phyloP scores from a whole-genome alignment of 2,888 invertebrate species.

The Catotricha subobsoleta region DNA sequence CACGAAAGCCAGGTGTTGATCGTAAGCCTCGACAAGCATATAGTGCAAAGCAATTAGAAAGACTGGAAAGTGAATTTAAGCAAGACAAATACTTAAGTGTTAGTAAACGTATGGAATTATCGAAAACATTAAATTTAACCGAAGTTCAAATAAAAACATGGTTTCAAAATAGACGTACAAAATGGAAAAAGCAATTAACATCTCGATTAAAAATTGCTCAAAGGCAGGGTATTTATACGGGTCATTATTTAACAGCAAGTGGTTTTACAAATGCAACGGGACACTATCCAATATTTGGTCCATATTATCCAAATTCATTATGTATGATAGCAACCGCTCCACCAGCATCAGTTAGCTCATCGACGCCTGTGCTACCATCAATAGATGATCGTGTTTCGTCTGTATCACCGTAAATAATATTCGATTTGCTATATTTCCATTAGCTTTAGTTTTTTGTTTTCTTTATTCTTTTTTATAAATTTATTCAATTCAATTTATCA shows the following conservation, averaged over 20 bases:
- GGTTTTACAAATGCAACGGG: background rate
- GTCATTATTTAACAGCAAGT: slow-evolving; percentile 15
- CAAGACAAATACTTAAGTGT: slow-evolving; percentile 92
- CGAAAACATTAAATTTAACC: slow-evolving; percentile 70
- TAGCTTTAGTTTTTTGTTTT: too few relatives aligned
- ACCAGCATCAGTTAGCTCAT: background rate
- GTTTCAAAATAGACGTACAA: slow-evolving; percentile 90
- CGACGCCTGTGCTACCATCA: background rate
- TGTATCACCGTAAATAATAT: too few relatives aligned
- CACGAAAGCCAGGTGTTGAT: slow-evolving; percentile 74
- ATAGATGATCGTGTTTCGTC: too few relatives aligned
- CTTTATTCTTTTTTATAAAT: too few relatives aligned
- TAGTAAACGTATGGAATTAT: slow-evolving; percentile 84
- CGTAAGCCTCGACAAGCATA: slow-evolving; percentile 92
- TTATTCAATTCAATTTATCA: too few relatives aligned
- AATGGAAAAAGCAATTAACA: slow-evolving; percentile 94
- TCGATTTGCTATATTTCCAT: too few relatives aligned
- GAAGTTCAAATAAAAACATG: slow-evolving; percentile 95
- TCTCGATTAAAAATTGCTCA: slow-evolving; percentile 78
- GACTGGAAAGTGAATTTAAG: slow-evolving; percentile 86
- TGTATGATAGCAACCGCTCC: slow-evolving; percentile 1
- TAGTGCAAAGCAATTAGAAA: slow-evolving; percentile 82
- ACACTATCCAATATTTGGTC: slow-evolving; percentile 11
- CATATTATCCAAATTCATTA: slow-evolving; percentile 11
- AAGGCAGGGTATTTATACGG: slow-evolving; percentile 57